Evolutionary conservation across 92 coral and sea anemone genomes (phyloP), one percentile per base, ranked within the genome.

Genomic region (Hydrozoanthus gracilis): DNA sequence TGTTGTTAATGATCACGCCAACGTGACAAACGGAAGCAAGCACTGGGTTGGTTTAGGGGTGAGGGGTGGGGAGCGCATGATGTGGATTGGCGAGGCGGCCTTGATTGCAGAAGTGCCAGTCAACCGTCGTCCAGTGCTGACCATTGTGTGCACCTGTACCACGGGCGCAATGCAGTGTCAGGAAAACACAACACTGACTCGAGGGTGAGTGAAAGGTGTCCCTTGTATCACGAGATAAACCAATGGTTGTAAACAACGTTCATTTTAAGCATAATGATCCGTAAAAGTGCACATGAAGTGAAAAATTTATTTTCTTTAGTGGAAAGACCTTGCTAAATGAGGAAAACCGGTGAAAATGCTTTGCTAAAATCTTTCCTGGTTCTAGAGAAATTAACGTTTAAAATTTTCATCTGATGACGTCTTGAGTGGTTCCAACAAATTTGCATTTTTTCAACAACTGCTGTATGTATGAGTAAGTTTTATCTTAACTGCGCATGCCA

Each of bases 31-130:
- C 74, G 93, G 93, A 10, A 91, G 96, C 14, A 95, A 93, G 82
- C 92, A 95, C 92, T 95, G 98, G 99, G 92, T 92, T 5, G 96
- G 95, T 16, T 96, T 96, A 3, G 99, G 99, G 62, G 98, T 96
- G 7, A 87, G 89, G 55, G 99, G 98, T 7, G 98, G 98, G 18
- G 80, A 88, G 72, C 93, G 96, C 7, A 96, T 96, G 99, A 93
- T 95, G 92, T 96, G 99, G 99, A 90, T 96, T 27, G 95, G 96
- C 39, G 98, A 95, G 82, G 88, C 92, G 8, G 96, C 98, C 15
- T 79, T 96, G 68, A 90, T 82, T 51, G 92, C 98, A 2, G 91
- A 92, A 20, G 91, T 95, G 58, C 88, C 93, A 44, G 73, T 27
- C 9, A 88, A 78, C 47, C 96, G 98, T 51, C 91, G 93, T 70